These are phyloP conservation scores for Pseudocheirus occidentalis DNA, from an alignment of 2,797 vertebrate genomes.

Conservation along the genomic window DNA sequence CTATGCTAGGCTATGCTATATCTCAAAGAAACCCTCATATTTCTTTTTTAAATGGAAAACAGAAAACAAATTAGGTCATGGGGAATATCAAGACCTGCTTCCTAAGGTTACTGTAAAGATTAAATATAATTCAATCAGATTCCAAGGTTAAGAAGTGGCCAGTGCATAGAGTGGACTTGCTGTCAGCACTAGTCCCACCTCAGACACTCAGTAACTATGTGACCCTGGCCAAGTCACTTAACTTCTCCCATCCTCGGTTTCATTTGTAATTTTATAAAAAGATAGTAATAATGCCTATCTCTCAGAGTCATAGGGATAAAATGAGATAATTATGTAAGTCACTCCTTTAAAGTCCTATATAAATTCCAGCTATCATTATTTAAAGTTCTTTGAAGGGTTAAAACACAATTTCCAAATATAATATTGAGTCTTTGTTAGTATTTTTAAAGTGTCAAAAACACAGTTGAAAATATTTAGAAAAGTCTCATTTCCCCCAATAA, in stretches of 20 bases:
- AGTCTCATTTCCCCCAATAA: not conserved
- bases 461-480: too few relatives aligned
- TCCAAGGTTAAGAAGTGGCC: not conserved
- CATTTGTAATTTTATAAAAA: not conserved
- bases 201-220: not conserved
- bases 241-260: not conserved
- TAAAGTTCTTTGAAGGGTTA: too few relatives aligned
- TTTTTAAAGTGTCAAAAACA: too few relatives aligned
- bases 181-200: not conserved
- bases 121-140: not conserved
- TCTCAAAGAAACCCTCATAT: not conserved
- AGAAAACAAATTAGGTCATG: not conserved
- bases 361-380: too few relatives aligned
- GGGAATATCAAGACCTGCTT: not conserved
- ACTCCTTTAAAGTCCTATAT: too few relatives aligned
- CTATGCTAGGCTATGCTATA: not conserved
- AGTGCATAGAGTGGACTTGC: not conserved
- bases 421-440: too few relatives aligned
- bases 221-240: not conserved
- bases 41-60: not conserved
- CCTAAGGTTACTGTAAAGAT: not conserved
- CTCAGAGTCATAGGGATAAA: not conserved
- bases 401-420: too few relatives aligned
- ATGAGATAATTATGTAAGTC: not conserved
- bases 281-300: not conserved